Base-by-base conservation (phyloP, 2,797 vertebrate species). In the Spinibarbus caldwelli region DNA sequence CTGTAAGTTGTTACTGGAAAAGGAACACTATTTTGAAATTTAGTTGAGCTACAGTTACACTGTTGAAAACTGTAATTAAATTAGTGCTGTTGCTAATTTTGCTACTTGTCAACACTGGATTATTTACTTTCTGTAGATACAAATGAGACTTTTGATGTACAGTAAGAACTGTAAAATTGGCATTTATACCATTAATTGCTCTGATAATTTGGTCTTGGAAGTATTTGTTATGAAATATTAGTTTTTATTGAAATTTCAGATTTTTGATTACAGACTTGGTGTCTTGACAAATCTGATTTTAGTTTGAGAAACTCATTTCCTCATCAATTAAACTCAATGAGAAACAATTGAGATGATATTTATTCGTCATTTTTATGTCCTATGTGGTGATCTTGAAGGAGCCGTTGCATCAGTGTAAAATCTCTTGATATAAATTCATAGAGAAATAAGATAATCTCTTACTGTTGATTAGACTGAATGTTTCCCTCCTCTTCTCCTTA, bases 401-500 rank as follows among this genome's bases (percentile, higher is more conserved):
- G 0, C 21, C 21, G 7, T 23, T 45, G 54, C 26, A 62, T 82
- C 26, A 26, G 12, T 12, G 17, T 47, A 64, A 66, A 66, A 80
- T 45, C 59, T 45, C 17, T 47, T 49, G 6, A 26, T 19, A 52
- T 15, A 19, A 43, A 78, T 43, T 9, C n/a, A 78, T 41, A 64
- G 5, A 45, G 64, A 21, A 38, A 62, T 83, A 52, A 73, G 67
- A 75, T 83, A 31, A 70, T 84, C 38, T 78, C 89, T 92, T 92
- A 90, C 89, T 90, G 88, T 92, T 85, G 87, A 90, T 90, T 47
- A 81, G 80, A 88, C 90, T 52, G 71, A 90, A 90, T 85, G 80
- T 88, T 89, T 90, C 21, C 29, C 76, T 31, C 71, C 54, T 66
- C 67, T 84, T 79, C 41, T 82, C 59, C 12, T 71, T 79, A 81